Evolutionary conservation across 2,797 vertebrate genomes (phyloP), one percentile per base, ranked within the genome.

Genomic region (Paratrypauchen microcephalus): DNA sequence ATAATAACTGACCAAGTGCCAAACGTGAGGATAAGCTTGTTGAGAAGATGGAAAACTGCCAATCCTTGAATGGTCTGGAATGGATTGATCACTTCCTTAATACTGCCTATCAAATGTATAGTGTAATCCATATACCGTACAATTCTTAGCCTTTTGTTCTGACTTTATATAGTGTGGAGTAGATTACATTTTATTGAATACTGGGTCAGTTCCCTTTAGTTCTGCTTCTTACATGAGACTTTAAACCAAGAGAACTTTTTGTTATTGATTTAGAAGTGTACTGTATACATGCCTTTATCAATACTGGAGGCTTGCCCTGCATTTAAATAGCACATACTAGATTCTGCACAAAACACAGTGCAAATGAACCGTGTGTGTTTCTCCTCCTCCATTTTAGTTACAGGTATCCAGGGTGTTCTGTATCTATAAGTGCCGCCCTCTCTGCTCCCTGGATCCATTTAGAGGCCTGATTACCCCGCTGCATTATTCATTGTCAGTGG

Each of bases 401-500:
- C 71, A 58, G 5, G 45, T 54, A 76, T 68, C 61, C 28, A 68
- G 83, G 77, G 50, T 23, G 67, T 78, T 69, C 70, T 65, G 74
- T 80, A 90, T 89, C 85, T 87, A 89, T 91, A 87, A 79, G 74
- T 76, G 73, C 73, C 66, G 66, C 80, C 66, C 68, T 79, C 62
- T n/a, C 71, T 73, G 73, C 67, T 71, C 77, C 69, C 68, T 18
- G 9, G 82, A 80, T 84, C 88, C 80, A 78, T 83, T 82, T 81
- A 86, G 79, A 82, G 77, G 86, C 73, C 81, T 88, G 88, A 92
- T 92, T 88, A 86, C 74, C 75, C 76, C 71, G 52, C 82, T 91
- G 86, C 87, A 91, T 91, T 89, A 91, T 92, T 90, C 82, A 91
- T 89, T 68, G 72, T 70, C 79, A 68, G 72, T 52, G 72, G 70